Evolutionary conservation across 2,888 invertebrate genomes (phyloP), one percentile per base, ranked within the genome.

Genomic region (Abrostola tripartita): DNA sequence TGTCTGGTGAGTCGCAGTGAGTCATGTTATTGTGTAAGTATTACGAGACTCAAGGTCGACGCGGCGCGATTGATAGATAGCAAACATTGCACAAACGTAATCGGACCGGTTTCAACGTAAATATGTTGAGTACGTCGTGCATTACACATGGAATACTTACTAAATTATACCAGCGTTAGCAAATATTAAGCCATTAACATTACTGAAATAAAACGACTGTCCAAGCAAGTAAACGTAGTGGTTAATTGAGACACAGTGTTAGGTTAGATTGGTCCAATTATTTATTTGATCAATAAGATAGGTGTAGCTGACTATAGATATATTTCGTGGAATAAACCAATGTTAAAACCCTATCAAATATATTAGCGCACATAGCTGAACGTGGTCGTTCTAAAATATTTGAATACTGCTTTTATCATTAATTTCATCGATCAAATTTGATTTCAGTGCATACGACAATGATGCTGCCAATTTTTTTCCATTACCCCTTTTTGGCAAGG

Each of bases 1-100:
- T 78, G 86, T 85, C 85, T 85, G 76, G 78, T 73, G 76, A 78
- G 73, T 50, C 71, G 65, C 67, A 38, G 77, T 88, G 88, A 88
- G 66, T 88, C 86, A 88, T 71, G 67, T 78, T 78, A 68, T 72
- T 82, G 83, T 80, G 77, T 74, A 78, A 78, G 67, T 52, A 59
- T 59, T 58, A 62, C 66, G 67, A 75, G 75, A 71, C 71, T 70
- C 84, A 87, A 87, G 88, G 88, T 82, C 80, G 67, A 53, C 62
- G 62, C 76, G 78, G 71, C 61, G 67, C 75, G 77, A 81, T 76
- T 76, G 73, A 76, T 76, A 78, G 76, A 76, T 73, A 79, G 64
- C 63, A 61, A 65, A 71, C 61, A 72, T 49, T 71, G 61, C 71
- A 74, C 53, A 68, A 68, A 75, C 47, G 55, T 70, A 65, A 69